Conservation (phyloP, 23 tunicate species). For the Corella eumyota region DNA sequence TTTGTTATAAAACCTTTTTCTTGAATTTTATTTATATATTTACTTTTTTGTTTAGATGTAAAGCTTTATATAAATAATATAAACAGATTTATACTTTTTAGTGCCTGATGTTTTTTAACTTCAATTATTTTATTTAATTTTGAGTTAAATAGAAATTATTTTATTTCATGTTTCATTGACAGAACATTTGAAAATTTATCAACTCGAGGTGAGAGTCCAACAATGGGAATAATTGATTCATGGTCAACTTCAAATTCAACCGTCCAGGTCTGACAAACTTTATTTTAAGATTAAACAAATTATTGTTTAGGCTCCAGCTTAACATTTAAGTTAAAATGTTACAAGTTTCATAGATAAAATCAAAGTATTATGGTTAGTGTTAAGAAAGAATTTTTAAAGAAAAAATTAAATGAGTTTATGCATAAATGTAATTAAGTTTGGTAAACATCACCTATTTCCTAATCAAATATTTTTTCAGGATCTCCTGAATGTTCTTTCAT, state of each 20-base stretch:
- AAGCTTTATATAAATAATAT: too few species aligned
- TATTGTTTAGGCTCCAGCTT: slow-evolving; percentile 3
- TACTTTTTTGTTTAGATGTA: too few species aligned
- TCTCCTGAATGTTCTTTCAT: slow-evolving; percentile 29
- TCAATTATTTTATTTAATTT: too few species aligned
- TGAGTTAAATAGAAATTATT: too few species aligned
- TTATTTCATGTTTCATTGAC: too few species aligned
- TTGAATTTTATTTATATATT: background rate
- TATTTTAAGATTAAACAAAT: too few species aligned
- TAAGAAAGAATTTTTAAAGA: too few species aligned
- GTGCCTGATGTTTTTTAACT: too few species aligned
- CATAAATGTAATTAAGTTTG: background rate
- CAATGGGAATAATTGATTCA: slow-evolving; percentile 50
- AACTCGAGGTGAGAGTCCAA: slow-evolving; percentile 63
- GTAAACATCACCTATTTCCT: background rate
- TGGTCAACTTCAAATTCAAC: slow-evolving; percentile 84
- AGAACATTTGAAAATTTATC: slow-evolving; percentile 49
- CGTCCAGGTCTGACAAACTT: slow-evolving; percentile 57
- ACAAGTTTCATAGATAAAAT: too few species aligned
- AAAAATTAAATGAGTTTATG: background rate
- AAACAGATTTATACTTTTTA: too few species aligned
- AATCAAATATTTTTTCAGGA: slow-evolving; percentile 4
- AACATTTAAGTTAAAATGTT: too few species aligned
- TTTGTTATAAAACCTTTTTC: background rate
- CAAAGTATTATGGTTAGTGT: too few species aligned